Base-by-base conservation (phyloP, 2,888 invertebrate species). In the Cosmopolites sordidus region DNA sequence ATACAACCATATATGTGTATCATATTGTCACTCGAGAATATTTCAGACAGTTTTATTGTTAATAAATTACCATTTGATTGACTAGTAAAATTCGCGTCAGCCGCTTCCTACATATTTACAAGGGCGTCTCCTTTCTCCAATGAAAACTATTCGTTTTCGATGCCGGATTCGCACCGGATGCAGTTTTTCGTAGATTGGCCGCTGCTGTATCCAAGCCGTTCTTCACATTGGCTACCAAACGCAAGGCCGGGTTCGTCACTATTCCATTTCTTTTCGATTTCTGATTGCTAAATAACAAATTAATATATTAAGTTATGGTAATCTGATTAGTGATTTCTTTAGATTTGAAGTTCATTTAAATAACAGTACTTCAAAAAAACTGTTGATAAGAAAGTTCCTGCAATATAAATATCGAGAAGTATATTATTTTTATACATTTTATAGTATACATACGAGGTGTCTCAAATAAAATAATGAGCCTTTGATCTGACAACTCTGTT, bases 41-140 rank as follows among this genome's bases (percentile, higher is more conserved):
- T n/a, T n/a, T n/a, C n/a, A n/a, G n/a, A n/a, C n/a, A n/a, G n/a
- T n/a, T n/a, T n/a, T n/a, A n/a, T n/a, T n/a, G n/a, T n/a, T n/a
- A n/a, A n/a, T n/a, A n/a, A n/a, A 62, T 60, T 52, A 67, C 65
- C 64, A 51, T 63, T 62, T 59, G 63, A 66, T 66, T 67, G 66
- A 67, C 66, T 67, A 67, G 66, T 60, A 62, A 53, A 60, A 52
- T 59, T 59, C 56, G 46, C 43, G 37, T 40, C 29, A 42, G 38
- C 27, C 39, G 11, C 9, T 11, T n/a, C 8, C 40, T 43, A 16
- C 37, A 49, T 46, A 50, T 53, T 61, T 74, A 75, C 60, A 87
- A 79, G 16, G 90, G 90, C 59, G 90, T 91, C 75, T 91, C 91
- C 71, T 89, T 89, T 69, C 89, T 81, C 85, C 90, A 87, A 64